Base-by-base conservation (phyloP, 2,113 vertebrate genomes). In the Leiothrix lutea region DNA sequence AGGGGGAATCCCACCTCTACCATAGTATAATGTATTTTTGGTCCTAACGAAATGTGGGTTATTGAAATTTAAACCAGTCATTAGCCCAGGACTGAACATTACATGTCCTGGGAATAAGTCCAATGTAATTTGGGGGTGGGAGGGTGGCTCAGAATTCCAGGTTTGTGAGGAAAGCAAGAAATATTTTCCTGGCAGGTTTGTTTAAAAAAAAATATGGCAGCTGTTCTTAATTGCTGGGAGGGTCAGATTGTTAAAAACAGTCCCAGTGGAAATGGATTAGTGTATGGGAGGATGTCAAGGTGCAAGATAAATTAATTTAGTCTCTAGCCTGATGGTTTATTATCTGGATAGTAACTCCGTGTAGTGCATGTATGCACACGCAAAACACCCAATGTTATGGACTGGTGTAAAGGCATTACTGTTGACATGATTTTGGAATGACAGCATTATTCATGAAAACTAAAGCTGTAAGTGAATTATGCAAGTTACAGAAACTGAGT, bases 151-250 rank as follows among this genome's bases (percentile, higher is more conserved):
- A 81, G 83, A 94, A 96, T 96, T 96, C 95, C 96, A 96, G 66
- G 4, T 93, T 96, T 92, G 88, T 95, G 95, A 97, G 94, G 92
- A 94, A 96, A 96, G 95, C 82, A 97, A 97, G 94, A 97, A 96
- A 97, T 91, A 91, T 93, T 97, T 97, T 97, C 96, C 94, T 96
- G 96, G 96, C 95, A 96, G 86, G 88, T 96, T 96, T 87, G 45
- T 92, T 87, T 60, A 73, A 90, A 94, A 94, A 94, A 91, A 75
- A 89, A 88, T 22, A 88, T 29, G 90, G 87, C 93, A 97, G 85
- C 87, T 96, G 95, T 62, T 93, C 88, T 93, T 95, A 96, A 96
- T 87, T 94, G 92, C 92, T 95, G 87, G 95, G 95, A 95, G 92
- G 85, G 92, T 88, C 88, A 91, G 93, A 89, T 92, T 96, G 92